A percentile compares a stretch with the other conserved stretches of the same genome.
Conservation (phyloP, 2,113 vertebrate species). For the Setophaga kirtlandii region DNA sequence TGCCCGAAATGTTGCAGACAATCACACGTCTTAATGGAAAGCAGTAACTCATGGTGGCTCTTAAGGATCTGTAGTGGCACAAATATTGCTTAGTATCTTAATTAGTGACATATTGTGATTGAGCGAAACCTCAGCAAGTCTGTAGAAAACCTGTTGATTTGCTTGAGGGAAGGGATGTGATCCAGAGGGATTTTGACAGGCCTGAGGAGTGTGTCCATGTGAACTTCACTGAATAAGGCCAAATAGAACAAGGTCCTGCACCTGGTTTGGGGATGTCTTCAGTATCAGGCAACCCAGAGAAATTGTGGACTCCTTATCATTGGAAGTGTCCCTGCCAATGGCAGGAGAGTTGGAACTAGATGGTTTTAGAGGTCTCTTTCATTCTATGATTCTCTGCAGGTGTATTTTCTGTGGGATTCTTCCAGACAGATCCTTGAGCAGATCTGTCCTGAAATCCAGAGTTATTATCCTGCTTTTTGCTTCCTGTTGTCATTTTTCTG, state of each 20-base stretch:
- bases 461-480: neutral
- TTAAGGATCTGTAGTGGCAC: neutral
- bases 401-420: neutral
- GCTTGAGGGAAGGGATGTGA: neutral
- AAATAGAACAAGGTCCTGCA: neutral
- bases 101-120: neutral
- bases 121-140: neutral
- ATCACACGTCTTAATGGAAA: neutral
- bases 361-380: neutral
- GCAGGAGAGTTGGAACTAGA: neutral
- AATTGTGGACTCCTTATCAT: neutral
- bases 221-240: neutral
- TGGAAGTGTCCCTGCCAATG: neutral
- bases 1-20: neutral
- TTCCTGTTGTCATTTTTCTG: neutral
- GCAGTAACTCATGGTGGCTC: neutral
- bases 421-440: neutral
- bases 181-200: neutral
- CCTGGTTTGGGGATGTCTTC: neutral
- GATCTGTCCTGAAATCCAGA: neutral
- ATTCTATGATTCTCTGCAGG: neutral
- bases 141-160: neutral
- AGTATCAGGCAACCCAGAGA: neutral
- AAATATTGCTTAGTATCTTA: neutral
- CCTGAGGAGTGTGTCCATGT: neutral